Conservation (phyloP, 2,113 vertebrate species). For the Tamias sibiricus region DNA sequence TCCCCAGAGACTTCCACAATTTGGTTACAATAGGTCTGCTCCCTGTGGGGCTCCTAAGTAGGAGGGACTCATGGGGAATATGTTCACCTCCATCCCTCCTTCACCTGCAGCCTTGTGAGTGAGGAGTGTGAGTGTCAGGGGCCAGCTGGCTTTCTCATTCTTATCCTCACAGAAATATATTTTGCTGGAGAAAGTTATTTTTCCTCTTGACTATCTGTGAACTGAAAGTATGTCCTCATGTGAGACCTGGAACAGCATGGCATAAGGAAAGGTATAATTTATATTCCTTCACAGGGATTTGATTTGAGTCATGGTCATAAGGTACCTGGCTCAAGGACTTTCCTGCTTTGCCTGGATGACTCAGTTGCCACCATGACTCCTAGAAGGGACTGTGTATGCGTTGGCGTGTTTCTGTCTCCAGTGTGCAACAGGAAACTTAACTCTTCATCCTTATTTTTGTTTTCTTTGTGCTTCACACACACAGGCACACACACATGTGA, state of each 20-base stretch:
- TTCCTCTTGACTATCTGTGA: neutral
- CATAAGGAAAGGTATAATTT: neutral
- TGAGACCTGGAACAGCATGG: neutral
- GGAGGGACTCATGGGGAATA: neutral
- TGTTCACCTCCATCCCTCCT: neutral
- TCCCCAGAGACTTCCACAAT: conserved; percentile 11
- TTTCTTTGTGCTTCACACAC: neutral
- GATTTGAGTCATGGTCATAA: neutral
- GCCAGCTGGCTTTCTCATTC: neutral
- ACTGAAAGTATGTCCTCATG: neutral
- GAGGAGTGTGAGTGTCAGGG: neutral
- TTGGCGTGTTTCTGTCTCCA: neutral
- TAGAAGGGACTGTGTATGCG: neutral
- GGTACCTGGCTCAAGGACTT: neutral
- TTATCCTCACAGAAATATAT: neutral
- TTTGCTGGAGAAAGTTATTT: neutral
- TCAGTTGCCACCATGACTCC: too few relatives aligned
- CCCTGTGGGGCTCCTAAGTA: neutral
- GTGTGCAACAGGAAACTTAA: neutral
- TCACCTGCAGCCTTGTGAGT: neutral
- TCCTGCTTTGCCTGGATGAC: neutral
- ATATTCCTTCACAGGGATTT: neutral
- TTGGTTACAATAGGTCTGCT: conserved; percentile 39
- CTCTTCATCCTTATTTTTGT: neutral
- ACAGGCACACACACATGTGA: neutral